These are phyloP conservation scores for Perca fluviatilis DNA, from an alignment of 2,113 vertebrate species.

Conservation along the genomic window DNA sequence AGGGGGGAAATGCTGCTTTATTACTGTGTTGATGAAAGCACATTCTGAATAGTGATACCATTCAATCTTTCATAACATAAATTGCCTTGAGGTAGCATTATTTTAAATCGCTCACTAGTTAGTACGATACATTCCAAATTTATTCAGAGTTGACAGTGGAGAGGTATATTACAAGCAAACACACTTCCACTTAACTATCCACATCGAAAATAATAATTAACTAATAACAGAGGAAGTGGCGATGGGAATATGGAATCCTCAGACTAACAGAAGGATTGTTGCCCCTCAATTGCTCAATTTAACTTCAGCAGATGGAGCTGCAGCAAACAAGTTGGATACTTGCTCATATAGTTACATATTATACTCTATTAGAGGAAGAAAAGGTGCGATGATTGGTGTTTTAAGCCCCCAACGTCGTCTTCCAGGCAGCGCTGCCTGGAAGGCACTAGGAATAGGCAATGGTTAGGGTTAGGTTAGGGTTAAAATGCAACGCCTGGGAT, in stretches of 20 bases:
- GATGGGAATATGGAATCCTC: slow-evolving; percentile 61
- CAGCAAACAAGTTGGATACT: slow-evolving; percentile 17
- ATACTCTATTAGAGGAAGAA: not conserved
- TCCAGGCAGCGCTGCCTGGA: too few species aligned
- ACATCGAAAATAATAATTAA: slow-evolving; percentile 64
- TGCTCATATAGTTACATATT: not conserved
- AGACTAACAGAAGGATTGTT: slow-evolving; percentile 66
- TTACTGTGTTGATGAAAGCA: slow-evolving; percentile 41
- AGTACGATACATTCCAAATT: slow-evolving; percentile 24
- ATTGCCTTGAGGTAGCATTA: slow-evolving; percentile 56
- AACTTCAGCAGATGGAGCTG: slow-evolving; percentile 51
- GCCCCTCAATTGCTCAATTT: slow-evolving; percentile 72
- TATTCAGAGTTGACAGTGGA: slow-evolving; percentile 38
- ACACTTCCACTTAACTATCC: slow-evolving; percentile 48
- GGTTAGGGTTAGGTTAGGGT: too few species aligned
- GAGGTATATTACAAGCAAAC: slow-evolving; percentile 53
- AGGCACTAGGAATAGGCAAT: too few species aligned
- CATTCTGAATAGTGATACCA: slow-evolving; percentile 35
- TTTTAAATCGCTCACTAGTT: slow-evolving; percentile 53
- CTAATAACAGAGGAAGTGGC: slow-evolving; percentile 60
- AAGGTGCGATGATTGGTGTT: not conserved
- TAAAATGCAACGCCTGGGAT: too few species aligned
- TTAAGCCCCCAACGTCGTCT: too few species aligned
- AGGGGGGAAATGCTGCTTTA: slow-evolving; percentile 36
- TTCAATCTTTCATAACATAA: slow-evolving; percentile 61